These are phyloP conservation scores for Heteromyza rotundicornis DNA, from an alignment of 2,888 invertebrate genomes.

Conservation along the genomic window DNA sequence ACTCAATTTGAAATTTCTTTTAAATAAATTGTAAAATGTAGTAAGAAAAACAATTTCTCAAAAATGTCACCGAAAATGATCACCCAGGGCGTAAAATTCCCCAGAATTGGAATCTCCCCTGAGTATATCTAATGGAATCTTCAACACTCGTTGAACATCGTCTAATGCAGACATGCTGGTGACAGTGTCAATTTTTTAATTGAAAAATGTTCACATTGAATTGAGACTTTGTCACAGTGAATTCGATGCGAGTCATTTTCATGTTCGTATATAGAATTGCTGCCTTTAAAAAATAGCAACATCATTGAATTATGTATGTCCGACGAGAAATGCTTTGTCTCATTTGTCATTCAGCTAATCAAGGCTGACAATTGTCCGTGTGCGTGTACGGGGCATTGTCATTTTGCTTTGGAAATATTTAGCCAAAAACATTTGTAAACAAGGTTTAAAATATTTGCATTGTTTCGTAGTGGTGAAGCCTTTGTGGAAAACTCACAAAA, in stretches of 20 bases:
- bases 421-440: slow-evolving; percentile 54
- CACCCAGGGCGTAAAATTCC: not conserved
- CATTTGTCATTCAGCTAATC: slow-evolving; percentile 17
- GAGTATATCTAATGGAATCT: slow-evolving; percentile 20
- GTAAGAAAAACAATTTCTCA: too few relatives aligned
- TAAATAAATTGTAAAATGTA: too few relatives aligned
- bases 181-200: slow-evolving; percentile 17
- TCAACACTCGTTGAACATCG: slow-evolving; percentile 8
- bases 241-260: slow-evolving; percentile 3
- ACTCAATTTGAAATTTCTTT: too few relatives aligned
- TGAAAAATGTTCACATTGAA: slow-evolving; percentile 10
- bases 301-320: slow-evolving; percentile 5
- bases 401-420: slow-evolving; percentile 48
- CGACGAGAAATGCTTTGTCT: not conserved
- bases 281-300: not conserved
- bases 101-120: slow-evolving; percentile 13
- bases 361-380: not conserved
- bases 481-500: not conserved
- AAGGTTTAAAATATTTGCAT: slow-evolving; percentile 47
- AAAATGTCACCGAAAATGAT: slow-evolving; percentile 2
- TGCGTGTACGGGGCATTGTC: slow-evolving; percentile 26
- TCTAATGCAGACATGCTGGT: slow-evolving; percentile 17
- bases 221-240: slow-evolving; percentile 5
- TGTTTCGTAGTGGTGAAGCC: slow-evolving; percentile 30
- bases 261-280: too few relatives aligned